Base-by-base conservation (phyloP, 53 echinoderm and acorn worm species). In the Holothuria leucospilota region DNA sequence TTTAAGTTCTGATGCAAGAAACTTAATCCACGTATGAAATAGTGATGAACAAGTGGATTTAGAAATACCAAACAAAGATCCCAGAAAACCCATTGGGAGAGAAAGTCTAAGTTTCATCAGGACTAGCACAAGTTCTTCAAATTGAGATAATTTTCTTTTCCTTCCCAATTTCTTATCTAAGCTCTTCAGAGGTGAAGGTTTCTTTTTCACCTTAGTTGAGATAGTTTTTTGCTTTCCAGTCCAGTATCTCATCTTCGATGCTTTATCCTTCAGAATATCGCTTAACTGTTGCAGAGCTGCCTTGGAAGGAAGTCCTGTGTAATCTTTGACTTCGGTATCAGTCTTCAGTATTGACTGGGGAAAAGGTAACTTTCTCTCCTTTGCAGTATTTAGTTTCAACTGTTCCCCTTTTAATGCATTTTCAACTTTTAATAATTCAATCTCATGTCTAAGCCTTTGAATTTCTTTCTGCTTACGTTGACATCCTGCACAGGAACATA, bases 11-110 rank as follows among this genome's bases (percentile, higher is more conserved):
- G 21, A 0, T 23, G 89, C 85, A 20, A 89, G 51, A 26, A 90
- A 86, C 29, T 88, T 79, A 23, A 91, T 82, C 88, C 91, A 91
- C 2, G 87, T 79, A 12, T 78, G 69, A 42, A 88, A 68, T 6
- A 92, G 78, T 4, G 29, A 61, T 11, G 85, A 90, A 18, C 41
- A 75, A 28, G 90, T 86, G 20, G 64, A 65, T 26, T 16, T 24
- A 8, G 58, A n/a, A 13, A 90, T 23, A n/a, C 27, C 23, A 65
- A 90, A 90, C 40, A 75, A 39, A 23, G 20, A 26, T 68, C 26
- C 64, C 13, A 90, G 46, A 64, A 86, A 78, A 9, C 38, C 0
- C 13, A 90, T 21, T 16, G 78, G 63, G 20, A 90, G 68, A 13
- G 85, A 71, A 8, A 86, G 20, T 20, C 85, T 42, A 18, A 90